These are phyloP conservation scores for Phaethornis superciliosus DNA, from an alignment of 2,113 vertebrate genomes.

Conservation along the genomic window DNA sequence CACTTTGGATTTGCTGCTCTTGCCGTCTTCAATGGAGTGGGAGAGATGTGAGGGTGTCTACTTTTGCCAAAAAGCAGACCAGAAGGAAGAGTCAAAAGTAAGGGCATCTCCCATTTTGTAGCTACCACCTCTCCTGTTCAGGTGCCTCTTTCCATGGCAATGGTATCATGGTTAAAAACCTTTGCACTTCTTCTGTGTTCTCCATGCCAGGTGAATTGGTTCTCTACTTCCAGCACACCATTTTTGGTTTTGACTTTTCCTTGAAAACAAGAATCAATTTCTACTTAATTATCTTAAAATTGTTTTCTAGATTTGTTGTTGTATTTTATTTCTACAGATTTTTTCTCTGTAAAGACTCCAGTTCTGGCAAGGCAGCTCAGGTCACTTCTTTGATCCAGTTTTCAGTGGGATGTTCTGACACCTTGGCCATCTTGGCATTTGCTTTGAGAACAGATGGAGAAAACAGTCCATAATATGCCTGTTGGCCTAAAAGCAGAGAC, in stretches of 20 bases:
- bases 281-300: background rate
- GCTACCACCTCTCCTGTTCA: background rate
- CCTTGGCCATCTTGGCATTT: constrained; percentile 65
- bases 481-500: constrained; percentile 58
- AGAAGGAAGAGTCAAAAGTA: background rate
- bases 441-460: constrained; percentile 66
- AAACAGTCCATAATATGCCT: constrained; percentile 38
- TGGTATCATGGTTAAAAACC: accelerated
- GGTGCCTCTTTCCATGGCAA: background rate
- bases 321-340: background rate
- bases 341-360: background rate
- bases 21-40: background rate
- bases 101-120: background rate
- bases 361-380: background rate
- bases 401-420: constrained; percentile 57
- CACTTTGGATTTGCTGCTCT: background rate
- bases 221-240: too few species aligned
- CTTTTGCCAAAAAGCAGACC: background rate
- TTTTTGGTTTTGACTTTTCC: background rate
- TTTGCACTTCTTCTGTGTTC: background rate
- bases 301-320: background rate
- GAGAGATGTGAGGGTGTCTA: background rate
- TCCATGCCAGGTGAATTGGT: background rate
- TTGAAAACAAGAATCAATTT: background rate
- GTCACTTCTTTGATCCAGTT: constrained; percentile 40